Base-by-base conservation (phyloP, 2,113 vertebrate genomes). In the Andinoacara biseriatus region DNA sequence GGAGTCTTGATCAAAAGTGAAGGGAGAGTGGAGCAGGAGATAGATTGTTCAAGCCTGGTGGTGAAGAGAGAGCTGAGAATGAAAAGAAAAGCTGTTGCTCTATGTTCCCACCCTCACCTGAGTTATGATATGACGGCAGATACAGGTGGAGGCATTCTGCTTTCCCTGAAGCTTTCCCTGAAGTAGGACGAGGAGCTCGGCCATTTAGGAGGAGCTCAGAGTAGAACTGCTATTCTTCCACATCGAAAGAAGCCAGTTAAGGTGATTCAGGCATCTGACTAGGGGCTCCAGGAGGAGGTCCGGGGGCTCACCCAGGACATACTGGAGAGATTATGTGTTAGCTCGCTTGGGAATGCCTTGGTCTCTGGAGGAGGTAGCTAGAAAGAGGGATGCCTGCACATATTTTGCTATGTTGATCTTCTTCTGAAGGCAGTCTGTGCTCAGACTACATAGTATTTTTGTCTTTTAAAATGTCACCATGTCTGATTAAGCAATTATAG, bases 171-270 rank as follows among this genome's bases (percentile, higher is more conserved):
- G 33, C 33, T 33, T 31, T 33, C 33, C 33, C 33, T n/a, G 9
- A 72, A 18, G 17, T 18, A 33, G 10, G 26, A 4, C 33, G 67
- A 1, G 0, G 67, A 52, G 43, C 20, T 8, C 11, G 24, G 1
- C 18, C 9, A 29, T 31, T 72, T 31, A 17, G 24, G 49, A 52
- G 3, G 26, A 2, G 26, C 43, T 72, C 65, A 52, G 46, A 54
- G 46, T 33, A 18, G 13, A 33, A 17, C 10, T 0, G 52, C 17
- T 72, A 3, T 49, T 72, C 46, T 5, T 52, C 0, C 1, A 14
- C 43, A 31, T 72, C 0, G 2, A 54, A 72, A 54, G 67, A 26
- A 5, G 46, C 67, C 46, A 11, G 1, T n/a, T n/a, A 14, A 40
- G 40, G 43, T 3, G 26, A 20, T 52, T 72, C 10, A 13, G 0